phyloP scores from a whole-genome alignment of 2,888 invertebrate species.

The Frankliniella intonsa region DNA sequence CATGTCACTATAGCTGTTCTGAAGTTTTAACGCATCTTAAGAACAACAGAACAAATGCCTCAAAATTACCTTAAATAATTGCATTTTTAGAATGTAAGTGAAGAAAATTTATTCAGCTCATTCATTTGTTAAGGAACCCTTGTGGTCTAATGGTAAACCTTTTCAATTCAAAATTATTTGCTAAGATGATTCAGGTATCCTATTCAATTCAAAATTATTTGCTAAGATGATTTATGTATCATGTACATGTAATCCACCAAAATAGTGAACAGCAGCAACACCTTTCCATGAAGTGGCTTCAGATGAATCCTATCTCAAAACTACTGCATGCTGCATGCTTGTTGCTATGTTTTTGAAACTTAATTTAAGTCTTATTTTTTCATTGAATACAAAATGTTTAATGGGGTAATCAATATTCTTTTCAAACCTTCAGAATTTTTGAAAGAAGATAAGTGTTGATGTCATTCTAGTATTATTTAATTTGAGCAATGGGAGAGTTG shows the following conservation, averaged over 20 bases:
- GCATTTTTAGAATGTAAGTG: background rate
- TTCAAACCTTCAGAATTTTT: background rate
- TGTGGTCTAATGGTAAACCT: background rate
- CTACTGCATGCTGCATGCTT: background rate
- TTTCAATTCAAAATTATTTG: background rate
- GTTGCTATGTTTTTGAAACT: background rate
- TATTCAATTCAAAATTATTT: background rate
- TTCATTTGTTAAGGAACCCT: too few species aligned
- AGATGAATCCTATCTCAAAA: background rate
- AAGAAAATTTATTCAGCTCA: background rate
- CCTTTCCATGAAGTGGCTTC: background rate
- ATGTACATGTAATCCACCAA: too few species aligned
- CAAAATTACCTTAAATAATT: background rate
- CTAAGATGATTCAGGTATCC: background rate
- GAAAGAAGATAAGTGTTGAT: background rate
- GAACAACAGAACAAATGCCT: background rate
- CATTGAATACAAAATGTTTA: too few species aligned
- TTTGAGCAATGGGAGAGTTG: background rate
- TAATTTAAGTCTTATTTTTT: background rate
- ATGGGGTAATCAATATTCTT: background rate
- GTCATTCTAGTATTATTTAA: background rate
- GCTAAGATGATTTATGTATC: background rate
- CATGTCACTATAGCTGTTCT: background rate
- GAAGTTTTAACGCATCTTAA: background rate
- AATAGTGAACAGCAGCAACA: background rate